Conservation (phyloP, 2,888 invertebrate species). For the Panzeria rudis region DNA sequence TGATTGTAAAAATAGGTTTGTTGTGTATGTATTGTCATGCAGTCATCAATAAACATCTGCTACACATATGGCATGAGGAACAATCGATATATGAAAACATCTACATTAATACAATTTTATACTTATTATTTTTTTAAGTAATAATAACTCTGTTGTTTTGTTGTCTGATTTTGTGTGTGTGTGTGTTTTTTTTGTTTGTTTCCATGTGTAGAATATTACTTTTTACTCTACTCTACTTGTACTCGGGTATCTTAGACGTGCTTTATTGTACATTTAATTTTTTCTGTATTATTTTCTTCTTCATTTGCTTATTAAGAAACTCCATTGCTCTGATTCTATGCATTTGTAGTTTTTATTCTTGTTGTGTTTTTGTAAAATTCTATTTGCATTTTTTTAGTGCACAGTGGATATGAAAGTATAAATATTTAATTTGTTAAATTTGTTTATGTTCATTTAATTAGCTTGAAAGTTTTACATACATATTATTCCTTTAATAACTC, state of each 20-base stretch:
- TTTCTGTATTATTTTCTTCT: constrained; percentile 40
- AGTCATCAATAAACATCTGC: constrained; percentile 70
- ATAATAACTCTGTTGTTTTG: constrained; percentile 53
- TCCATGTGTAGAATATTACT: constrained; percentile 20
- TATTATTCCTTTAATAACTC: background rate
- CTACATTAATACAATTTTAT: constrained; percentile 21
- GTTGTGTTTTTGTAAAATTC: constrained; percentile 24
- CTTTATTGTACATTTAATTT: constrained; percentile 55
- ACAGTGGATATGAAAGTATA: constrained; percentile 41
- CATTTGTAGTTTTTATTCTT: constrained; percentile 15
- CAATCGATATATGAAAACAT: constrained; percentile 8
- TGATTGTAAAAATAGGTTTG: constrained; percentile 9
- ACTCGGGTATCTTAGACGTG: constrained; percentile 54
- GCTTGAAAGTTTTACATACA: background rate
- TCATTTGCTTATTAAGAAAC: constrained; percentile 58
- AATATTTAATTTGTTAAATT: background rate
- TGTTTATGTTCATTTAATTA: background rate
- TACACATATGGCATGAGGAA: constrained; percentile 58
- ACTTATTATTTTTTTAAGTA: constrained; percentile 19
- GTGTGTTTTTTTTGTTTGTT: constrained; percentile 6
- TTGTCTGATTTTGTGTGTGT: constrained; percentile 54
- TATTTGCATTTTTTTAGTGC: constrained; percentile 33
- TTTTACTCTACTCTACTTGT: constrained; percentile 27
- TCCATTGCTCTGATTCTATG: constrained; percentile 34
- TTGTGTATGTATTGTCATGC: constrained; percentile 28